Percentiles rank a stretch among this genome's conserved stretches.
Evolutionary conservation across 2,113 vertebrate genomes (phyloP).

Genomic region (Spizaetus ornatus): DNA sequence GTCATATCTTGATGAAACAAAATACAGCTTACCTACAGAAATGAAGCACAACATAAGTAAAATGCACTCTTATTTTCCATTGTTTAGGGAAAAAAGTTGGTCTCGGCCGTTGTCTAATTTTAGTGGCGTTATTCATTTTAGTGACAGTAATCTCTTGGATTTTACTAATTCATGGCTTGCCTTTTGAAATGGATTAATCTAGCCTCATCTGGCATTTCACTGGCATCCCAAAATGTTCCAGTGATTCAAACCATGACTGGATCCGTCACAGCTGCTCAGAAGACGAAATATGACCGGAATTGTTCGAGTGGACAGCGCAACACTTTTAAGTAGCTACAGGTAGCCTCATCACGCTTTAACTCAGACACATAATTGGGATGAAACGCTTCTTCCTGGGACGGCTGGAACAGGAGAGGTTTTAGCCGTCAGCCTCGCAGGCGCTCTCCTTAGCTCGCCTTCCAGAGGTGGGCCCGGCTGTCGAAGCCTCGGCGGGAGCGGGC

Average conservation of each 20-base stretch:
- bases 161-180: too few species aligned
- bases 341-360: accelerated
- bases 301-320: not conserved
- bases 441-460: too few species aligned
- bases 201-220: not conserved
- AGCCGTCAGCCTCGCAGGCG: not conserved
- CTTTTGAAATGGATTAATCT: not conserved
- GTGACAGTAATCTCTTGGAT: accelerated
- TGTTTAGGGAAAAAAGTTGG: too few species aligned
- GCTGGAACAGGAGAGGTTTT: accelerated
- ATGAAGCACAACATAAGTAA: not conserved
- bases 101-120: too few species aligned
- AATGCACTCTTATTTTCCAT: accelerated
- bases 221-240: accelerated
- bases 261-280: accelerated
- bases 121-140: accelerated
- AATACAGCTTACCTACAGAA: not conserved
- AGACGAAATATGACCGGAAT: accelerated
- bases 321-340: accelerated
- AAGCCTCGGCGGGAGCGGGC: not conserved
- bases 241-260: not conserved
- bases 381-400: not conserved
- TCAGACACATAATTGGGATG: accelerated
- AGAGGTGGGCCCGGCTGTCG: not conserved
- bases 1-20: not conserved